Conservation (phyloP, 2,797 vertebrate species). For the Hirundo rustica region DNA sequence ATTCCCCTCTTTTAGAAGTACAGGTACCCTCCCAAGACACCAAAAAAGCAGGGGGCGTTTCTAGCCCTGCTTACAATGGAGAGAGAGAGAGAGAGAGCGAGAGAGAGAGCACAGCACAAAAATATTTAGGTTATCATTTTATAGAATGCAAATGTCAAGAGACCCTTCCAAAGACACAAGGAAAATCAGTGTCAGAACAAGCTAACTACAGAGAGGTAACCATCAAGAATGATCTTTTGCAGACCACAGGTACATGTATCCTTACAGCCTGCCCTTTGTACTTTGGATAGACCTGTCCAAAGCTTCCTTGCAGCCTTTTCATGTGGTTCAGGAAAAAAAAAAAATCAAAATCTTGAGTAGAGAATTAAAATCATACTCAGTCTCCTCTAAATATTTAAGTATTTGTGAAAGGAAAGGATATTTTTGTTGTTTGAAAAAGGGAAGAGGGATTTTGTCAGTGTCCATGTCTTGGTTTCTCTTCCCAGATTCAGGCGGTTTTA, state of each 20-base stretch:
- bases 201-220: not conserved
- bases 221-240: not conserved
- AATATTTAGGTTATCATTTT: not conserved
- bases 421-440: not conserved
- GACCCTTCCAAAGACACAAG: not conserved
- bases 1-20: not conserved
- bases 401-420: not conserved
- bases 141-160: not conserved
- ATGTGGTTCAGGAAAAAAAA: not conserved
- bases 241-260: not conserved
- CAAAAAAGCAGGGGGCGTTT: not conserved
- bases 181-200: not conserved
- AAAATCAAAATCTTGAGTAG: not conserved
- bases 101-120: not conserved
- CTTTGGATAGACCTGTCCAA: not conserved
- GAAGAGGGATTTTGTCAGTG: not conserved
- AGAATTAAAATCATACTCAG: not conserved
- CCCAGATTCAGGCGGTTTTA: too few species aligned
- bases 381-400: not conserved
- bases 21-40: not conserved
- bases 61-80: not conserved
- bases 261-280: not conserved
- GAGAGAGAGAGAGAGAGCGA: not conserved
- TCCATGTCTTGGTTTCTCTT: too few species aligned
- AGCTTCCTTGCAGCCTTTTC: not conserved